These are phyloP conservation scores for Tryphoninae sp. DNA, from an alignment of 2,888 invertebrate species.

Conservation along the genomic window DNA sequence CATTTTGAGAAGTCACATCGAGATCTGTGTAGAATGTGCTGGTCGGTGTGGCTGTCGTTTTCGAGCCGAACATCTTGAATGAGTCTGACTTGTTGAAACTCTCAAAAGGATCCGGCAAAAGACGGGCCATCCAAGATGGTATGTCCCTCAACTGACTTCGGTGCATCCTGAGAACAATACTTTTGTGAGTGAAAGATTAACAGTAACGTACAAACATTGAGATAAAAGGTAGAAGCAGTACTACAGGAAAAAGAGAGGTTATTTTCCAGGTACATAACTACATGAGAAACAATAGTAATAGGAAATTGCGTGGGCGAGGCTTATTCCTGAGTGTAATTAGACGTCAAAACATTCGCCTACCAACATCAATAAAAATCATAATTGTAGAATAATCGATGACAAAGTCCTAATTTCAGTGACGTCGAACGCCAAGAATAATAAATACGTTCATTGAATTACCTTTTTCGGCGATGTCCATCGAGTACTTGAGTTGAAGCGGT, in stretches of 20 bases:
- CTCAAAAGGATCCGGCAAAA: conserved; percentile 75
- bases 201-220: neutral
- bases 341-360: neutral
- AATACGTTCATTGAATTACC: conserved; percentile 55
- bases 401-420: neutral
- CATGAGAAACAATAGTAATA: neutral
- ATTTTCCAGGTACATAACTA: neutral
- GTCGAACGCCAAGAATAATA: neutral
- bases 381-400: neutral
- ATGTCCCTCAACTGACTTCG: conserved; percentile 78
- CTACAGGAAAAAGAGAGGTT: neutral
- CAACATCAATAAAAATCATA: neutral
- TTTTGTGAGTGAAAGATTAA: neutral
- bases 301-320: conserved; percentile 1
- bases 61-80: conserved; percentile 79
- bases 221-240: neutral
- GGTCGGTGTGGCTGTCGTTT: conserved; percentile 72
- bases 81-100: conserved; percentile 67
- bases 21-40: conserved; percentile 79
- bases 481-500: conserved; percentile 60
- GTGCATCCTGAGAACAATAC: conserved; percentile 74
- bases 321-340: neutral
- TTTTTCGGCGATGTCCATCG: conserved; percentile 64
- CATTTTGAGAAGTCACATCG: conserved; percentile 68
- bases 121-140: conserved; percentile 76